These are phyloP conservation scores for Lepus townsendii DNA, from an alignment of 2,797 vertebrate genomes.

Conservation along the genomic window DNA sequence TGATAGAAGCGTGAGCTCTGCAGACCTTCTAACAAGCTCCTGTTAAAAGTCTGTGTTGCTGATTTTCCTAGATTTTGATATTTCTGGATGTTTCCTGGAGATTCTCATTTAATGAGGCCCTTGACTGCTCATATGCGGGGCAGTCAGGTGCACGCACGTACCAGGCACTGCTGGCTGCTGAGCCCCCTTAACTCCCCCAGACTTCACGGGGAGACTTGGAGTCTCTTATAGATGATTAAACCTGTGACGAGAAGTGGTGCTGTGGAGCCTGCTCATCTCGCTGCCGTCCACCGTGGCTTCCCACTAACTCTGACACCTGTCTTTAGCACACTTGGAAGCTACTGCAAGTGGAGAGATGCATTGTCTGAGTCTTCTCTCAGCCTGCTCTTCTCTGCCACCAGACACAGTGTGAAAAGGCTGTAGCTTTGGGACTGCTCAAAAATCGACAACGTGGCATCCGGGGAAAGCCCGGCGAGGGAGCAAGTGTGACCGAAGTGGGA, in stretches of 20 bases:
- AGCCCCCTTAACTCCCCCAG: constrained; percentile 4
- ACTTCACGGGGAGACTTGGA: not conserved
- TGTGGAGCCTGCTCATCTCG: not conserved
- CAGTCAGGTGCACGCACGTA: not conserved
- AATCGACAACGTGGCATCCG: not conserved
- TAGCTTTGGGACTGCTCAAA: constrained; percentile 61
- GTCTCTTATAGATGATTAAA: not conserved
- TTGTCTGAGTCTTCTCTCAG: not conserved
- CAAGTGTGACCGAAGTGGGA: not conserved
- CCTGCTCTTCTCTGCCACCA: not conserved
- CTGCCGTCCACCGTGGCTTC: not conserved
- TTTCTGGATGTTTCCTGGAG: not conserved
- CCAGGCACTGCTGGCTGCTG: not conserved
- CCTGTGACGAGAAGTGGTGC: not conserved
- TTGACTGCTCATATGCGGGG: not conserved
- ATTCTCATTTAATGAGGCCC: not conserved
- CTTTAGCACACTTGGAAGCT: constrained; percentile 46
- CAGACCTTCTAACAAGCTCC: not conserved
- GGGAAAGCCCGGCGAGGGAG: not conserved
- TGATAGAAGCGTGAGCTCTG: not conserved
- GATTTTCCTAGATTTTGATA: constrained; percentile 27
- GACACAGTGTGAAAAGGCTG: constrained; percentile 27
- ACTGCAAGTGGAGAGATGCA: not conserved
- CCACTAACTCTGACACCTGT: constrained; percentile 30
- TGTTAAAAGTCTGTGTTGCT: not conserved